These are phyloP conservation scores for Trichonephila clavipes DNA, from an alignment of 1,140 invertebrate genomes.

Conservation along the genomic window DNA sequence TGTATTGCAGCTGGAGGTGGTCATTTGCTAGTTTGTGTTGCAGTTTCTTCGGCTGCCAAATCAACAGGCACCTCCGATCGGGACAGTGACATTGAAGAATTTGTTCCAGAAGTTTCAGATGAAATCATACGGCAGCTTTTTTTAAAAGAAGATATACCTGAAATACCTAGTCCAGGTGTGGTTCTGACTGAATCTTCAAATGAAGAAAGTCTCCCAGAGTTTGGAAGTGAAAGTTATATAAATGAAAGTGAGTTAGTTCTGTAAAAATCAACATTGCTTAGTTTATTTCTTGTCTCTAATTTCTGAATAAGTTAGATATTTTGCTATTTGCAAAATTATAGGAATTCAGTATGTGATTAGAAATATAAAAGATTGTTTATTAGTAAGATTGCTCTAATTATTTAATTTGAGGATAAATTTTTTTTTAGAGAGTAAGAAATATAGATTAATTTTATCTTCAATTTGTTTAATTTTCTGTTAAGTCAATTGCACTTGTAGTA, in stretches of 20 bases:
- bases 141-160: constrained; percentile 57
- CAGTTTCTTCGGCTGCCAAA: constrained; percentile 36
- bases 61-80: background rate
- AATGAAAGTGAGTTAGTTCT: constrained; percentile 56
- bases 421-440: no score
- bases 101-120: constrained; percentile 57
- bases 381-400: no score
- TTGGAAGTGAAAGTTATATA: background rate
- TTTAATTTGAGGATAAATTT: no score
- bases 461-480: no score
- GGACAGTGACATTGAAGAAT: constrained; percentile 64
- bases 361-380: no score
- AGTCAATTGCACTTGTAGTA: no score
- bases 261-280: no score
- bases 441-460: no score
- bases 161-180: constrained; percentile 59
- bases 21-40: background rate
- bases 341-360: no score
- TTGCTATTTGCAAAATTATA: no score
- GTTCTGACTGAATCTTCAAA: constrained; percentile 36
- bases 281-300: background rate
- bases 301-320: no score
- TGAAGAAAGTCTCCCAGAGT: background rate
- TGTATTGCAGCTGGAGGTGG: no score
- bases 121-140: constrained; percentile 53